Evolutionary conservation across 2,888 invertebrate species (phyloP).

Genomic region (Drosophila engyochracea): DNA sequence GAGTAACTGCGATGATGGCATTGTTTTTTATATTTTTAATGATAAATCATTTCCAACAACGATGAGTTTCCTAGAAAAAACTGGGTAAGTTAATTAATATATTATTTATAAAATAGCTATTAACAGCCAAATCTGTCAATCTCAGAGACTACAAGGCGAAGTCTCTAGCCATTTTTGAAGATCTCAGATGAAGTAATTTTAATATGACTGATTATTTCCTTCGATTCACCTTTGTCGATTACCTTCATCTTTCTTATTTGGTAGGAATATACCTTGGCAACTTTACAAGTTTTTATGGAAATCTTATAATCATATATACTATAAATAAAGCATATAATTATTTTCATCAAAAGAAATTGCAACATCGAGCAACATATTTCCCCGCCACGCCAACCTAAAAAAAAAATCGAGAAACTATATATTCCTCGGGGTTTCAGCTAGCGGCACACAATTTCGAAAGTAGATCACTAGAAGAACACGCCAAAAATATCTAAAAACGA

Average conservation of each 20-base stretch:
- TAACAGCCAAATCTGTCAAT: background rate
- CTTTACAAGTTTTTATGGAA: background rate
- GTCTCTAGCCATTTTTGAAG: background rate
- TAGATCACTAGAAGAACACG: background rate
- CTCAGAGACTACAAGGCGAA: background rate
- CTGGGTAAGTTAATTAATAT: conserved; percentile 89
- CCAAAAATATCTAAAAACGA: background rate
- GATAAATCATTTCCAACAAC: conserved; percentile 96
- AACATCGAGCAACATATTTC: background rate
- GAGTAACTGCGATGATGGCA: conserved; percentile 72
- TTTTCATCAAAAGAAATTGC: background rate
- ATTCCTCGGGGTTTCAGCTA: background rate
- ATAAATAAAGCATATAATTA: background rate
- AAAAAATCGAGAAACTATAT: background rate
- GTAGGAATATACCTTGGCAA: background rate
- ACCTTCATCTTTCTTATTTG: background rate
- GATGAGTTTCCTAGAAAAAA: conserved; percentile 94
- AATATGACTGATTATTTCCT: background rate
- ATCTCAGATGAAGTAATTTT: background rate
- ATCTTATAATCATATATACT: background rate
- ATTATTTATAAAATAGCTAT: background rate
- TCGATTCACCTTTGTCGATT: background rate
- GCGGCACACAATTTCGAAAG: background rate
- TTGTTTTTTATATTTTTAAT: conserved; percentile 94
- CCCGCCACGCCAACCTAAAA: background rate